phyloP scores from a whole-genome alignment of 2,797 vertebrate species.

The Sebastes paucispinis region DNA sequence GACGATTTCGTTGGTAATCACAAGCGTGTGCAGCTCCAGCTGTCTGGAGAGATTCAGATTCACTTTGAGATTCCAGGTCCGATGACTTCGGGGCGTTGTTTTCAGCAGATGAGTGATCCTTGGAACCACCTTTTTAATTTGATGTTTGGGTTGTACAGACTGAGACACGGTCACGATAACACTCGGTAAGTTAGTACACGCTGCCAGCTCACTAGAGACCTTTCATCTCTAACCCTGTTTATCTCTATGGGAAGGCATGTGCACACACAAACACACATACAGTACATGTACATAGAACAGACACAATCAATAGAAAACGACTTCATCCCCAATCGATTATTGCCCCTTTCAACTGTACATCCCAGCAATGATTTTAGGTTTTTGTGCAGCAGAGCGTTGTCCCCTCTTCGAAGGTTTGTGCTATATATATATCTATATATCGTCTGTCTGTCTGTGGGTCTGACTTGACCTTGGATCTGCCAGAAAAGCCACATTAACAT shows the following conservation, averaged over 20 bases:
- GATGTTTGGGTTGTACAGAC: conserved; percentile 59
- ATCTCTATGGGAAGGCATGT: conserved; percentile 69
- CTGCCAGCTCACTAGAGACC: conserved; percentile 61
- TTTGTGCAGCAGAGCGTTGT: conserved; percentile 82
- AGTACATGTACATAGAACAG: conserved; percentile 77
- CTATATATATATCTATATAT: conserved; percentile 61
- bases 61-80: conserved; percentile 26
- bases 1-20: conserved; percentile 20
- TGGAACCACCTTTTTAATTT: conserved; percentile 49
- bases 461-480: conserved; percentile 61
- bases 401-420: conserved; percentile 77
- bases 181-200: conserved; percentile 71
- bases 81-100: conserved; percentile 11
- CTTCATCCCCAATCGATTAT: conserved; percentile 74
- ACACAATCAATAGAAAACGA: conserved; percentile 77
- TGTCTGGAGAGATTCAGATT: conserved; percentile 28
- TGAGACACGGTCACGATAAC: conserved; percentile 69
- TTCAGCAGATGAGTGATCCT: conserved; percentile 49
- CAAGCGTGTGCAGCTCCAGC: conserved; percentile 24
- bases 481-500: conserved; percentile 68
- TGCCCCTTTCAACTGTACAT: conserved; percentile 83
- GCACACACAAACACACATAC: conserved; percentile 76
- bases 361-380: conserved; percentile 81
- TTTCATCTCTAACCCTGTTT: conserved; percentile 76
- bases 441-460: conserved; percentile 52